Conservation (phyloP, 2,113 vertebrate species). For the Oreocharis arfaki region DNA sequence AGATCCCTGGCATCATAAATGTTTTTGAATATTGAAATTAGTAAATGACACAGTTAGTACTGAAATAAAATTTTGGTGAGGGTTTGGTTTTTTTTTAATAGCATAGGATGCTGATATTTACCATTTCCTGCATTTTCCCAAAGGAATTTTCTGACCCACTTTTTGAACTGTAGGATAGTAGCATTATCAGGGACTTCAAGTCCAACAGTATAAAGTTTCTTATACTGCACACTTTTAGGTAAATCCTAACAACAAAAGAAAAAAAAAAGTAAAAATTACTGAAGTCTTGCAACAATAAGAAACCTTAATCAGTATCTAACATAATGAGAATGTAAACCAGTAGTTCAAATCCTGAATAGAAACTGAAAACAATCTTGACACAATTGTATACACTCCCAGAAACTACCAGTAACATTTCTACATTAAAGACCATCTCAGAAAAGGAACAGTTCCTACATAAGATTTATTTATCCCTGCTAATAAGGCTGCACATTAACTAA, state of each 20-base stretch:
- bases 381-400: not conserved
- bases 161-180: conserved; percentile 76
- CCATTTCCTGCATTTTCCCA: conserved; percentile 73
- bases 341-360: not conserved
- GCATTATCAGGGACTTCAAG: conserved; percentile 73
- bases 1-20: not conserved
- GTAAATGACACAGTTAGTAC: not conserved
- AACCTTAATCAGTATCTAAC: not conserved
- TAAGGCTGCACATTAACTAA: not conserved
- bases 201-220: conserved; percentile 73
- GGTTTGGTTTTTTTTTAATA: not conserved
- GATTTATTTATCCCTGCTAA: not conserved
- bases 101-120: conserved; percentile 41
- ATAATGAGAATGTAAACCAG: not conserved
- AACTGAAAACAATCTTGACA: not conserved
- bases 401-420: not conserved
- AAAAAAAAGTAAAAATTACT: not conserved
- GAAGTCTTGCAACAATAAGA: not conserved
- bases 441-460: not conserved
- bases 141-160: conserved; percentile 72
- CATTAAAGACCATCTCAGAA: not conserved
- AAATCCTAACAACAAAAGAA: conserved; percentile 63
- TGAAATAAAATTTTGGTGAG: not conserved
- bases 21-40: not conserved
- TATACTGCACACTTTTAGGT: conserved; percentile 71